These are phyloP conservation scores for Amphiprion clarkii DNA, from an alignment of 2,797 vertebrate genomes.

Conservation along the genomic window DNA sequence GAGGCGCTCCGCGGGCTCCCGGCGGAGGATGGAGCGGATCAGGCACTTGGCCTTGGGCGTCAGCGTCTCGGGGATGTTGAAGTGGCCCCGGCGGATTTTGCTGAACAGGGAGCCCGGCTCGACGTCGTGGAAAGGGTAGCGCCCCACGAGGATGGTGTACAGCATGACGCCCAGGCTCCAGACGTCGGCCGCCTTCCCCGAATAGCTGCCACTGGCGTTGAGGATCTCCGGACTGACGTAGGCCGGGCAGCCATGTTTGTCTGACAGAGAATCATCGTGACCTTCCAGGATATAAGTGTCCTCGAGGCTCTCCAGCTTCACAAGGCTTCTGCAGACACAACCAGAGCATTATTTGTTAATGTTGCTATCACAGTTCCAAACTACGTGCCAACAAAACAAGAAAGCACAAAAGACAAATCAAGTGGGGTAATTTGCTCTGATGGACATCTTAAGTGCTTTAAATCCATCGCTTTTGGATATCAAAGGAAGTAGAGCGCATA, in stretches of 20 bases:
- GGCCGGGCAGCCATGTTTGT: constrained; percentile 98
- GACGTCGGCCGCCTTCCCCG: constrained; percentile 97
- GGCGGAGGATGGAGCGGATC: constrained; percentile 97
- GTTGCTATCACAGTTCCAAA: not conserved
- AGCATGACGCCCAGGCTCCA: constrained; percentile 99
- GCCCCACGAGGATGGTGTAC: constrained; percentile 98
- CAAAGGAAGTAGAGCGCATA: constrained; percentile 62
- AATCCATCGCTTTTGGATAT: constrained; percentile 58
- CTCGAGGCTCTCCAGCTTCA: constrained; percentile 98
- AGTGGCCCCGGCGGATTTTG: constrained; percentile 98
- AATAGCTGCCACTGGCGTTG: constrained; percentile 98
- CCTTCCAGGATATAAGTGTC: constrained; percentile 96
- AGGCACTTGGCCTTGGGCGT: constrained; percentile 99
- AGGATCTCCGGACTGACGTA: constrained; percentile 99
- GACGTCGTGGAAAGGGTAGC: constrained; percentile 98
- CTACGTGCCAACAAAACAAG: constrained; percentile 9
- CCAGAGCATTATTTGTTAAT: not conserved
- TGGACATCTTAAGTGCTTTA: constrained; percentile 53
- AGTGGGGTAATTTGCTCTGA: constrained; percentile 52
- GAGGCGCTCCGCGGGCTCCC: constrained; percentile 97
- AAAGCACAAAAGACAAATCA: constrained; percentile 27
- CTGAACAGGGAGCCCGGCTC: constrained; percentile 98
- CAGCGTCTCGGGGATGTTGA: constrained; percentile 98
- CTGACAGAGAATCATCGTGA: constrained; percentile 94
- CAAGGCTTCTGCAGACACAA: constrained; percentile 87